Conservation (phyloP, 2,888 invertebrate genomes). For the Orthosia gothica region DNA sequence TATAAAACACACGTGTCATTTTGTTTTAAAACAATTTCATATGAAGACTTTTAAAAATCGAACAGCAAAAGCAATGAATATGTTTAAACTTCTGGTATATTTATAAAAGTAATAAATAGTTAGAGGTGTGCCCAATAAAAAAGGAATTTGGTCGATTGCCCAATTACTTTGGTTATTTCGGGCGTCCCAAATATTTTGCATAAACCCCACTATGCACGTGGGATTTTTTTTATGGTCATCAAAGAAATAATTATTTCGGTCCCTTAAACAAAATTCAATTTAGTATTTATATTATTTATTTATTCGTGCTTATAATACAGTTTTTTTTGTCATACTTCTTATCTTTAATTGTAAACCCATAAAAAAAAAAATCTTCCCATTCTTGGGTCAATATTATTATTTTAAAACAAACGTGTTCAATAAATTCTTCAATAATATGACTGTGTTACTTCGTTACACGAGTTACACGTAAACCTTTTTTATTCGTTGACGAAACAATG, state of each 20-base stretch:
- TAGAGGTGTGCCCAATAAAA: slow-evolving; percentile 16
- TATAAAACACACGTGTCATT: slow-evolving; percentile 3
- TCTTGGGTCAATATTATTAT: background rate
- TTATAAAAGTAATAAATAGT: background rate
- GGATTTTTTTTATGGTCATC: background rate
- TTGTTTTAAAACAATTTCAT: background rate
- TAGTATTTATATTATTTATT: background rate
- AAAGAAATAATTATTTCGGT: no score
- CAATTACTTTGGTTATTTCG: slow-evolving; percentile 22
- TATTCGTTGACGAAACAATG: slow-evolving; percentile 4
- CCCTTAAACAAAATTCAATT: no score
- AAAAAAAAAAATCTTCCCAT: background rate
- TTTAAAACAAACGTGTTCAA: slow-evolving; percentile 4
- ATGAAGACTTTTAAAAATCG: background rate
- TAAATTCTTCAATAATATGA: background rate
- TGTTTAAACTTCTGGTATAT: background rate
- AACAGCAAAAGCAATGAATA: slow-evolving; percentile 3
- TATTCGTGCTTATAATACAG: background rate
- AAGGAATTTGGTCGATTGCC: slow-evolving; percentile 30
- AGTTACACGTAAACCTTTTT: slow-evolving; percentile 18
- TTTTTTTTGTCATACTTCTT: background rate
- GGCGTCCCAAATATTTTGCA: slow-evolving; percentile 38
- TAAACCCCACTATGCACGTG: background rate
- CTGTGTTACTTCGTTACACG: background rate
- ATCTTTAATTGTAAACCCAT: background rate